Percentiles rank a stretch among this genome's conserved stretches.
phyloP scores from a whole-genome alignment of 2,888 invertebrate species.

The Machimus rusticus region DNA sequence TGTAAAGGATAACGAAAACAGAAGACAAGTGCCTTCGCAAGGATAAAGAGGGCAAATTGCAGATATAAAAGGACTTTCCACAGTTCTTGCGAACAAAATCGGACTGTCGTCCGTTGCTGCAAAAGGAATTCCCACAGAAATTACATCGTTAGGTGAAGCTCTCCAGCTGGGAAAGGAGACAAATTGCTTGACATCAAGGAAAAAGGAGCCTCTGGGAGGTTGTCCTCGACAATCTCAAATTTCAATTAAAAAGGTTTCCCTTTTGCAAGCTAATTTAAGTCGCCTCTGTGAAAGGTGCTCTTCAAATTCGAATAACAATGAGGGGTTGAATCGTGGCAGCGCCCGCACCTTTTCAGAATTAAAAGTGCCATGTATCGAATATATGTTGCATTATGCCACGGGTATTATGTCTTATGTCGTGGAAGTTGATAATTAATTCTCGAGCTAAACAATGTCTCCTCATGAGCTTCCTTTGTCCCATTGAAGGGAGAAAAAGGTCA shows the following conservation, averaged over 20 bases:
- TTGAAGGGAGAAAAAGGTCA: slow-evolving; percentile 7
- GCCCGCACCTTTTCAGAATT: background rate
- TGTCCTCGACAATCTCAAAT: background rate
- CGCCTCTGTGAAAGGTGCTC: background rate
- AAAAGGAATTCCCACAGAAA: slow-evolving; percentile 8
- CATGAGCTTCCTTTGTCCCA: slow-evolving; percentile 5
- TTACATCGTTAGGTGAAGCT: background rate
- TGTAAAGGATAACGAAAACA: background rate
- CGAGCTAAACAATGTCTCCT: slow-evolving; percentile 23
- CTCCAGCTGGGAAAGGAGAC: background rate
- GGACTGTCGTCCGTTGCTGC: background rate
- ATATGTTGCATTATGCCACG: slow-evolving; percentile 9
- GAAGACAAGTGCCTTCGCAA: background rate
- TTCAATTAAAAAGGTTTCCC: slow-evolving; percentile 35
- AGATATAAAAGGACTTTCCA: background rate
- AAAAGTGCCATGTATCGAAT: background rate
- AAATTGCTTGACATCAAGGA: background rate
- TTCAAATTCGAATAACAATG: slow-evolving; percentile 7
- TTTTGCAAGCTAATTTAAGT: slow-evolving; percentile 26
- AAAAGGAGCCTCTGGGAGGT: background rate
- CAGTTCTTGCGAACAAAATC: background rate
- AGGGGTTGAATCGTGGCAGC: background rate
- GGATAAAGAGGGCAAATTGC: background rate
- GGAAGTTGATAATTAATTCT: slow-evolving; percentile 33
- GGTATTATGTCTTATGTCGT: slow-evolving; percentile 18